Evolutionary conservation across 2,888 invertebrate species (phyloP).

Genomic region (Dryocosmus kuriphilus): DNA sequence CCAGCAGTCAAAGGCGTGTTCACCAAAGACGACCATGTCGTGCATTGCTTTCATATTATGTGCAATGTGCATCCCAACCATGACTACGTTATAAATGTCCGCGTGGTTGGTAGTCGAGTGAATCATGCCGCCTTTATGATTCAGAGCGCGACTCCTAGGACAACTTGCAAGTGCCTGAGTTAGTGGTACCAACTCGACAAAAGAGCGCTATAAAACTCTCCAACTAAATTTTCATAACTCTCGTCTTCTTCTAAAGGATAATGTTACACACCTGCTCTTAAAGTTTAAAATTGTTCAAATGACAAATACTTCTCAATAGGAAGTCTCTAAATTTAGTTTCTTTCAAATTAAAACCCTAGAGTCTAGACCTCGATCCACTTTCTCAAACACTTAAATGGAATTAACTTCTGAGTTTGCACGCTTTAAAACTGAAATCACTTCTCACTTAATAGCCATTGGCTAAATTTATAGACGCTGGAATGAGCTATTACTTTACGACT

Average conservation of each 20-base stretch:
- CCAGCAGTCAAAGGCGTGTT: constrained; percentile 61
- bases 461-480: neutral
- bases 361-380: neutral
- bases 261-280: no score
- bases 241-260: no score
- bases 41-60: constrained; percentile 51
- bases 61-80: constrained; percentile 56
- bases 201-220: neutral
- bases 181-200: constrained; percentile 50
- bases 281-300: neutral
- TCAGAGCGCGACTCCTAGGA: constrained; percentile 61
- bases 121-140: constrained; percentile 66
- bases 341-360: neutral
- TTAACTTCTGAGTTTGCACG: neutral
- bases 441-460: neutral
- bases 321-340: neutral
- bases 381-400: neutral
- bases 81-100: constrained; percentile 62
- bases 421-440: constrained; percentile 1
- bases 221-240: neutral
- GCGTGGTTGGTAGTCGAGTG: constrained; percentile 58
- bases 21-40: constrained; percentile 61
- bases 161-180: constrained; percentile 52
- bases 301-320: neutral
- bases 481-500: constrained; percentile 13